Evolutionary conservation across 2,888 invertebrate genomes (phyloP).

Genomic region (Glyphotaelius pellucidus): DNA sequence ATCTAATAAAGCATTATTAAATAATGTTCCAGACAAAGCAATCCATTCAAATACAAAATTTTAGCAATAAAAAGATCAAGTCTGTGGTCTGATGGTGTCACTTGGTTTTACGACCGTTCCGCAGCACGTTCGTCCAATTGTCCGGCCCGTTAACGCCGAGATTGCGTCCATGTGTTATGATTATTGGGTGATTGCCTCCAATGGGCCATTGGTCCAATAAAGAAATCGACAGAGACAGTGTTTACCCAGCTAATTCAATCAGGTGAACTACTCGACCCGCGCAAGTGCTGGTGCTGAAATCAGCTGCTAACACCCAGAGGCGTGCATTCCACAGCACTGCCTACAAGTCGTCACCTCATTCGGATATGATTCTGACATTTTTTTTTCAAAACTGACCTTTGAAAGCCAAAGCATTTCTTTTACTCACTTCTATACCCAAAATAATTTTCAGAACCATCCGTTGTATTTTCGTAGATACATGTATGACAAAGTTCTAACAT

Average conservation of each 20-base stretch:
- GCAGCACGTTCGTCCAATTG: not conserved
- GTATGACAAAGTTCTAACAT: no score
- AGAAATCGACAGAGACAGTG: constrained; percentile 21
- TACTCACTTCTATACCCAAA: no score
- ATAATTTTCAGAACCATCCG: no score
- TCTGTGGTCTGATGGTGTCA: not conserved
- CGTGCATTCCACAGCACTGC: not conserved
- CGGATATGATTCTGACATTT: no score
- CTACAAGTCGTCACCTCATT: no score
- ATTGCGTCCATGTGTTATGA: constrained; percentile 18
- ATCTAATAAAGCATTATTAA: no score
- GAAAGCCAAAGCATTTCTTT: no score
- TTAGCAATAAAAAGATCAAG: not conserved
- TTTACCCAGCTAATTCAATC: not conserved
- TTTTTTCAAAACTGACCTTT: no score
- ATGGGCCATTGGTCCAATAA: constrained; percentile 20
- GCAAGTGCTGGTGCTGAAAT: no score
- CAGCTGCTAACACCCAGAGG: not conserved
- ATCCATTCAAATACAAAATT: not conserved
- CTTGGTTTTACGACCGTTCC: not conserved
- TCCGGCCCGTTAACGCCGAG: not conserved
- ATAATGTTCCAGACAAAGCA: not conserved
- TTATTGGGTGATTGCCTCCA: constrained; percentile 20
- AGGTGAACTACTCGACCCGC: not conserved
- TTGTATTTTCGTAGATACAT: no score